Percentiles rank a stretch among this genome's conserved stretches.
Evolutionary conservation across 1,140 invertebrate species (phyloP).

Genomic region (Zaprionus lachaisei): DNA sequence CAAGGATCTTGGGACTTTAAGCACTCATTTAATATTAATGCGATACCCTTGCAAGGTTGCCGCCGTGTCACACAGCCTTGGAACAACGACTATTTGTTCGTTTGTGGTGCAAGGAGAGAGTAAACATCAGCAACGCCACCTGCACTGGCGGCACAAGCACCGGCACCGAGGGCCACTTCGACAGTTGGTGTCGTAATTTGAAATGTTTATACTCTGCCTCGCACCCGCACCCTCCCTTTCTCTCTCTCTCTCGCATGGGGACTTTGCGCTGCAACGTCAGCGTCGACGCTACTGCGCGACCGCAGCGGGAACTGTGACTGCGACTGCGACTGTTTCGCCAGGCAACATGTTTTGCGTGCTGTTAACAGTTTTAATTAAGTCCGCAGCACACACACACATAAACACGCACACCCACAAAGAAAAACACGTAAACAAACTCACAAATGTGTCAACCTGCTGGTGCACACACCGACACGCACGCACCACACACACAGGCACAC

Average conservation of each 20-base stretch:
- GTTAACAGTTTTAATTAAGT: constrained; percentile 47
- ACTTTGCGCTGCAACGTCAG: background rate
- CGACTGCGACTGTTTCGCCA: constrained; percentile 9
- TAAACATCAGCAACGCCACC: constrained; percentile 4
- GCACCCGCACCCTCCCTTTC: background rate
- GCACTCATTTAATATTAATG: background rate
- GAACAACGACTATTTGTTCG: constrained; percentile 8
- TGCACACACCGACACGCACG: constrained; percentile 5
- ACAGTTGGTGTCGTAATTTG: constrained; percentile 17
- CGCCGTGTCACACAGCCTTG: background rate
- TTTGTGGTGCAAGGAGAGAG: background rate
- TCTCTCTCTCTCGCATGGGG: background rate
- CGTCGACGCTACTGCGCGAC: constrained; percentile 6
- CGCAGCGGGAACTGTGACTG: background rate
- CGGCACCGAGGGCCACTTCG: constrained; percentile 14
- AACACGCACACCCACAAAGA: background rate
- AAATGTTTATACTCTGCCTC: constrained; percentile 14
- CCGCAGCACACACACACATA: constrained; percentile 7
- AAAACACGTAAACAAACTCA: constrained; percentile 9
- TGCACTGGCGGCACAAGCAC: background rate
- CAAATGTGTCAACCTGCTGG: constrained; percentile 3
- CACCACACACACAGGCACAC: background rate
- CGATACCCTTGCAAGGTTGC: background rate
- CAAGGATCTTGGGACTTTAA: background rate
- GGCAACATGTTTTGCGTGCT: constrained; percentile 36